Conservation (phyloP, 1,140 invertebrate genomes). For the Apocrypta bakeri region DNA sequence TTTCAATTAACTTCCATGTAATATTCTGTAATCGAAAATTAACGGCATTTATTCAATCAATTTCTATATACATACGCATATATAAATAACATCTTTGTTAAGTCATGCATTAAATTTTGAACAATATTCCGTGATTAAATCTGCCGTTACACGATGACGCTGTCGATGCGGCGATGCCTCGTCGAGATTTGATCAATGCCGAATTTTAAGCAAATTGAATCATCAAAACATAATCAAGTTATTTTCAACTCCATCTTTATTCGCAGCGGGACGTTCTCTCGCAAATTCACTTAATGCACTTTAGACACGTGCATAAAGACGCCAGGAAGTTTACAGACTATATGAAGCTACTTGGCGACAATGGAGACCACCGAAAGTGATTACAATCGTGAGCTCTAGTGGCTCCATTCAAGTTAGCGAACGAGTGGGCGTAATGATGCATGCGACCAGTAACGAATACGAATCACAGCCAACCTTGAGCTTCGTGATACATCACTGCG, state of each 20-base stretch:
- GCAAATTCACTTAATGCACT: background rate
- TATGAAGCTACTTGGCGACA: slow-evolving; percentile 26
- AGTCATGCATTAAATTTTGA: too few species aligned
- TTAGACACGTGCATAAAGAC: slow-evolving; percentile 7
- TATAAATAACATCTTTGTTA: too few species aligned
- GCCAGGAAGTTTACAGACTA: slow-evolving; percentile 24
- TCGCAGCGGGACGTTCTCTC: background rate
- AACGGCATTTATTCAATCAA: too few species aligned
- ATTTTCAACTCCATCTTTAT: background rate
- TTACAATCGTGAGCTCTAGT: background rate
- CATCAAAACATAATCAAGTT: background rate
- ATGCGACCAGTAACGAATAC: background rate
- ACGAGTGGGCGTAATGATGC: slow-evolving; percentile 27
- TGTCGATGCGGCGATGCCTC: too few species aligned
- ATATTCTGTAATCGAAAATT: too few species aligned
- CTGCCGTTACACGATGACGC: too few species aligned
- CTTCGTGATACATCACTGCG: background rate
- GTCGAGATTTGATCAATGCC: background rate
- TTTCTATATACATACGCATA: too few species aligned
- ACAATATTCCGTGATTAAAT: too few species aligned
- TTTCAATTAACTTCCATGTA: too few species aligned
- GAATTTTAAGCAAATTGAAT: background rate
- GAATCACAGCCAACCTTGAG: background rate
- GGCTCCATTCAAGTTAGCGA: background rate
- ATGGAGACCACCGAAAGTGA: slow-evolving; percentile 19